phyloP scores from a whole-genome alignment of 2,113 vertebrate genomes.

The Pica pica region DNA sequence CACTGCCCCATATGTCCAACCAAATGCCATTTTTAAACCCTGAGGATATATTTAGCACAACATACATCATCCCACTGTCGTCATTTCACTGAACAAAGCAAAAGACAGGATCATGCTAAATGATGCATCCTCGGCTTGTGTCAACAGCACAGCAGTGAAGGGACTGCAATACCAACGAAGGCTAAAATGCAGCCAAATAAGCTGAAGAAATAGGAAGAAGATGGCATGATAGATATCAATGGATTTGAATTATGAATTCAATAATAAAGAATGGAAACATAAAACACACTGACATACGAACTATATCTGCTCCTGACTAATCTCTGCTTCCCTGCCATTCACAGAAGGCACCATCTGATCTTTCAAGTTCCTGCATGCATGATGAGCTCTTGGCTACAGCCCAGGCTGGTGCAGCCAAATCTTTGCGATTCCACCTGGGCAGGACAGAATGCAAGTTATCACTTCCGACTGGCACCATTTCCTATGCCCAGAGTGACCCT shows the following conservation, averaged over 20 bases:
- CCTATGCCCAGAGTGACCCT: slow-evolving; percentile 35
- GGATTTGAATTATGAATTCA: not conserved
- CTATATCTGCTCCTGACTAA: not conserved
- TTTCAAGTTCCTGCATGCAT: slow-evolving; percentile 21
- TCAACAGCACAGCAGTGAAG: not conserved
- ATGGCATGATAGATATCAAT: not conserved
- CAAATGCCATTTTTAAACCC: slow-evolving; percentile 59
- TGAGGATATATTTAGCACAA: slow-evolving; percentile 43
- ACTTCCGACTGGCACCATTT: slow-evolving; percentile 47
- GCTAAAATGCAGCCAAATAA: not conserved
- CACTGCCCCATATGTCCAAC: slow-evolving; percentile 45
- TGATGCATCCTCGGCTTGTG: slow-evolving; percentile 20
- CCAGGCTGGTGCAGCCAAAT: slow-evolving; percentile 23
- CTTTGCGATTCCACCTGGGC: slow-evolving; percentile 31
- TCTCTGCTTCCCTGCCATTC: slow-evolving; percentile 12
- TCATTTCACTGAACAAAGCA: slow-evolving; percentile 37
- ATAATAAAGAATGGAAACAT: slow-evolving; percentile 6
- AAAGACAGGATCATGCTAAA: slow-evolving; percentile 8
- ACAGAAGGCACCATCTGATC: slow-evolving; percentile 47
- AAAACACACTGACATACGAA: not conserved
- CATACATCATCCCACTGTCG: slow-evolving; percentile 44
- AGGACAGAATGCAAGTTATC: slow-evolving; percentile 59
- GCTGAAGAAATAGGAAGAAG: not conserved
- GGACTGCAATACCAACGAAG: not conserved
- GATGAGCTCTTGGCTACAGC: slow-evolving; percentile 42